Conservation (phyloP, 2,888 invertebrate genomes). For the Dasypolia templi region DNA sequence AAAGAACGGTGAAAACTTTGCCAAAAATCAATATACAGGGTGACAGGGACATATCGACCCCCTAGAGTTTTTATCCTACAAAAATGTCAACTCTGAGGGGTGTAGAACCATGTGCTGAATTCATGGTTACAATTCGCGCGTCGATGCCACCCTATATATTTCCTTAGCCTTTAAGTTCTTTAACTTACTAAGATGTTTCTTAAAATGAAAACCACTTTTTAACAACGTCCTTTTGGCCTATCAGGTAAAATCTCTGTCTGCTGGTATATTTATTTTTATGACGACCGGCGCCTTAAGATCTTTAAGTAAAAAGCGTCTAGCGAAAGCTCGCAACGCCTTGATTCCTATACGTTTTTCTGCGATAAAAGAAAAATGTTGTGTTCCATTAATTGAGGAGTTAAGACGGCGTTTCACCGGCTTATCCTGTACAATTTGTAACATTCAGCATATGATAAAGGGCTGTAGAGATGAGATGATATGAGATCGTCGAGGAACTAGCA, state of each 20-base stretch:
- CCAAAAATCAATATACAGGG: not conserved
- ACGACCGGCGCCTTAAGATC: not conserved
- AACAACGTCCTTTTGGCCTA: too few relatives aligned
- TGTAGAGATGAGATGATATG: constrained; percentile 20
- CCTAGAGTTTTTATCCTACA: too few relatives aligned
- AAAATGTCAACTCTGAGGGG: too few relatives aligned
- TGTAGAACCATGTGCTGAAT: too few relatives aligned
- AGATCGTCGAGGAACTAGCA: constrained; percentile 18
- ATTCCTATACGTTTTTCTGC: not conserved
- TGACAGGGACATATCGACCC: not conserved
- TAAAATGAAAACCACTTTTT: not conserved
- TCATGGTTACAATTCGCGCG: too few relatives aligned
- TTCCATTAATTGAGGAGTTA: constrained; percentile 52
- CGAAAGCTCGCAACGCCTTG: constrained; percentile 6
- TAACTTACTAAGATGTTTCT: not conserved
- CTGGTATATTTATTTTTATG: not conserved
- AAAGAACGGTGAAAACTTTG: not conserved
- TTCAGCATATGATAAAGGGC: constrained; percentile 52
- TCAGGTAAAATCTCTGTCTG: not conserved
- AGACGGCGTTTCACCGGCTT: constrained; percentile 26
- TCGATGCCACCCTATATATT: not conserved
- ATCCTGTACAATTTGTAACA: constrained; percentile 55
- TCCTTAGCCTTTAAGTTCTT: not conserved
- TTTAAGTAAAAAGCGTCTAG: not conserved
- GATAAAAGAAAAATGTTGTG: constrained; percentile 38